Evolutionary conservation across 2,113 vertebrate species (phyloP).

Genomic region (Girardinichthys multiradiatus): DNA sequence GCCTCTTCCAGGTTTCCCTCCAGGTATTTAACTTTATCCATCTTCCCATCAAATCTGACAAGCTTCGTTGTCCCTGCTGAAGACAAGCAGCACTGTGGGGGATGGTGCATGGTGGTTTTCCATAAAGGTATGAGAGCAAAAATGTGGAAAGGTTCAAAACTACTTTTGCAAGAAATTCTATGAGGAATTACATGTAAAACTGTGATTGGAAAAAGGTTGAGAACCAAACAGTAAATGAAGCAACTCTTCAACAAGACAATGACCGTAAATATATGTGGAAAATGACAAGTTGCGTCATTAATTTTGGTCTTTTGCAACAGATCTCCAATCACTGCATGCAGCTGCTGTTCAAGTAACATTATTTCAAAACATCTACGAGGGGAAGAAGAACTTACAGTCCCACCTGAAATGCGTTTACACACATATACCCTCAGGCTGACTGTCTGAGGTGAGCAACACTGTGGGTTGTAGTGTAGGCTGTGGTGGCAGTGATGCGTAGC

Average conservation of each 20-base stretch:
- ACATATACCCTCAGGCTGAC: background rate
- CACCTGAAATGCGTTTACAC: background rate
- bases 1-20: too few species aligned
- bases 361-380: background rate
- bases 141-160: too few species aligned
- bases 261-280: background rate
- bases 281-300: background rate
- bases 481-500: background rate
- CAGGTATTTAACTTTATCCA: too few species aligned
- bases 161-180: too few species aligned
- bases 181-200: background rate
- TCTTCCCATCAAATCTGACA: too few species aligned
- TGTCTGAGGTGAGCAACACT: background rate
- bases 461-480: background rate
- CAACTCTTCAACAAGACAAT: conserved; percentile 4
- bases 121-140: too few species aligned
- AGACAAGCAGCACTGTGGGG: too few species aligned
- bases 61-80: too few species aligned
- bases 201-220: background rate
- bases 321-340: conserved; percentile 15
- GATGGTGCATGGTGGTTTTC: too few species aligned
- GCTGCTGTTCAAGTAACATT: background rate
- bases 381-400: background rate
- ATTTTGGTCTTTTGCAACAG: background rate
- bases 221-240: background rate